phyloP scores from a whole-genome alignment of 2,888 invertebrate genomes.

The Pegoplata infirma region DNA sequence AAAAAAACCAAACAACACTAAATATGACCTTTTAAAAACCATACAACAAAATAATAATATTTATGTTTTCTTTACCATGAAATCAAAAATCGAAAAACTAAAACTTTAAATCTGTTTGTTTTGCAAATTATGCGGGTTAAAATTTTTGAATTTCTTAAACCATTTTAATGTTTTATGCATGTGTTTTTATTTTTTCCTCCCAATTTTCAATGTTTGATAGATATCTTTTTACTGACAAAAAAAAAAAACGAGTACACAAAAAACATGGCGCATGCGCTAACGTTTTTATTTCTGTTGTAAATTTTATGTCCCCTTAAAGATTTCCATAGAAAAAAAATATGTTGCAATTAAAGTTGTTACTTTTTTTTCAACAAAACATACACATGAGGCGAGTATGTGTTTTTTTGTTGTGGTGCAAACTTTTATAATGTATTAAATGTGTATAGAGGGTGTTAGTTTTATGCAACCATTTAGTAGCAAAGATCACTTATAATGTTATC shows the following conservation, averaged over 20 bases:
- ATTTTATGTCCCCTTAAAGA: constrained; percentile 39
- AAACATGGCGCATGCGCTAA: constrained; percentile 55
- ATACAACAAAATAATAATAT: constrained; percentile 12
- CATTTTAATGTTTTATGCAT: neutral
- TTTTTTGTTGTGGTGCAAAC: neutral
- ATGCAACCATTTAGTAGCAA: constrained; percentile 48
- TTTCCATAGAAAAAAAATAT: constrained; percentile 41
- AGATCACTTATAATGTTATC: constrained; percentile 55
- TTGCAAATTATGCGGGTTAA: constrained; percentile 19
- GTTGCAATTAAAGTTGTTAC: constrained; percentile 57
- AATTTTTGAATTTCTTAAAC: neutral
- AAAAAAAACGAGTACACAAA: constrained; percentile 12
- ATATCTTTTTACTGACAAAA: no score
- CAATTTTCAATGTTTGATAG: constrained; percentile 45
- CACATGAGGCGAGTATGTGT: no score
- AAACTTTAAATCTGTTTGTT: constrained; percentile 33
- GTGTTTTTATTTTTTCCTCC: neutral
- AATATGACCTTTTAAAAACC: constrained; percentile 51
- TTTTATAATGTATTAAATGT: constrained; percentile 20
- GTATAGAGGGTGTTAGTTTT: constrained; percentile 39
- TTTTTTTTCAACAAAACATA: constrained; percentile 21
- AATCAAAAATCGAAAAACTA: no score
- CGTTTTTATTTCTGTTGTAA: constrained; percentile 10
- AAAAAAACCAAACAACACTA: constrained; percentile 7
- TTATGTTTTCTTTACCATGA: constrained; percentile 16